Base-by-base conservation (phyloP, 1,140 invertebrate genomes). In the Drosophila lacertosa region DNA sequence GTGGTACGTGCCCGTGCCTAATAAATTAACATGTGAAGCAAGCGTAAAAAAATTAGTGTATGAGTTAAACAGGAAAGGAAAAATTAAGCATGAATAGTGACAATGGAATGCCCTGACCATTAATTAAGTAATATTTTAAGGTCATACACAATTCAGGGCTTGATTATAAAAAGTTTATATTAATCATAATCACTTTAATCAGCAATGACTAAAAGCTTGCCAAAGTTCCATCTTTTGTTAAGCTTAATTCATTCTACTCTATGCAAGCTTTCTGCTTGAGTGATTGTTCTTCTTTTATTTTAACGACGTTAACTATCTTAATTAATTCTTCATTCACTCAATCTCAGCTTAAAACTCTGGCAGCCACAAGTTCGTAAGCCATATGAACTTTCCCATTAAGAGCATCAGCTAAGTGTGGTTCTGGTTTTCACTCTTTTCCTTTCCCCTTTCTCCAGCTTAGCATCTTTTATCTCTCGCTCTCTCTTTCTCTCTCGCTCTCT, bases 21-120 rank as follows among this genome's bases (percentile, higher is more conserved):
- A 75, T 68, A 86, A 86, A 86, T 86, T 86, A 86, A 82, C 82
- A 86, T 82, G 77, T 89, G 42, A 74, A 74, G 62, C 53, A 33
- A 48, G 42, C 72, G 53, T 81, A 64, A 13, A 64, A 13, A 88
- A 86, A 70, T 66, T 72, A 69, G 42, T 51, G 51, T 24, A 54
- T 53, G 39, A 40, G 24, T 57, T 39, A 13, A 64, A 29, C 44
- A 47, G 64, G 45, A 72, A 73, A 55, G 2, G 9, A 11, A 60
- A 51, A 44, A 24, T 24, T 2, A 6, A 2, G 1, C 6, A 10
- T 0, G 3, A 0, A 9, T 22, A 10, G 6, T 4, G 18, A 42
- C 60, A 15, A 29, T 5, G 0, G 3, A 18, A 42, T 53, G 15
- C 45, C 1, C 32, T 50, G 0, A 47, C 2, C 5, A 10, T 10